Evolutionary conservation across 2,113 vertebrate species (phyloP).

Genomic region (Podarcis muralis): DNA sequence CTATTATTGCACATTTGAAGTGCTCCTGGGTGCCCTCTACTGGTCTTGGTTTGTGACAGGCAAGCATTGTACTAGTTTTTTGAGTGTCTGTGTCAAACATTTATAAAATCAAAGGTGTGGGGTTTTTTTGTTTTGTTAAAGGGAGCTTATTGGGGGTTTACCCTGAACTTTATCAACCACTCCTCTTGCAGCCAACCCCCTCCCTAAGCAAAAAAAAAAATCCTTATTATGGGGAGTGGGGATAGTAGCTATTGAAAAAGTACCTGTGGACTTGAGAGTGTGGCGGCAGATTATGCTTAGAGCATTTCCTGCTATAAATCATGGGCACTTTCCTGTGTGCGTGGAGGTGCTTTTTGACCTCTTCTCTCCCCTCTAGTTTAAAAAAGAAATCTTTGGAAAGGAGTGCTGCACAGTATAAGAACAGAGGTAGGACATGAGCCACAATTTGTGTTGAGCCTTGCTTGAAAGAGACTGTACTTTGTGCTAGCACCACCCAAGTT

Average conservation of each 20-base stretch:
- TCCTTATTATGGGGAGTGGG: background rate
- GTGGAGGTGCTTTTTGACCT: background rate
- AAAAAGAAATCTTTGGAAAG: background rate
- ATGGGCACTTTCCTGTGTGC: background rate
- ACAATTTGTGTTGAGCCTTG: too few relatives aligned
- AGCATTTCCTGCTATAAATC: background rate
- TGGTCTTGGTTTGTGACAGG: background rate
- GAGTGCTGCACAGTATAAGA: background rate
- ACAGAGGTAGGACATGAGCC: too few relatives aligned
- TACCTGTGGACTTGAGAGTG: background rate
- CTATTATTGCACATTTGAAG: background rate
- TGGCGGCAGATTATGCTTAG: background rate
- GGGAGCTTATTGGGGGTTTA: too few relatives aligned
- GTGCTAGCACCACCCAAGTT: background rate
- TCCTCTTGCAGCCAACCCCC: background rate
- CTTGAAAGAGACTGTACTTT: background rate
- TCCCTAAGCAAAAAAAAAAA: background rate
- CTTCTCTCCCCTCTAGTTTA: background rate
- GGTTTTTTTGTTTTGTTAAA: background rate
- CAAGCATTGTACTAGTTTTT: background rate
- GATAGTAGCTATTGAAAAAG: background rate
- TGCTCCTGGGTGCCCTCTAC: background rate
- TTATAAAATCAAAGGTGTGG: background rate
- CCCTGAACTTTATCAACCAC: background rate
- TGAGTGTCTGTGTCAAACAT: background rate